A percentile compares a stretch with the other conserved stretches of the same genome.
Conservation (phyloP, 2,797 vertebrate genomes). For the Valencia hispanica region DNA sequence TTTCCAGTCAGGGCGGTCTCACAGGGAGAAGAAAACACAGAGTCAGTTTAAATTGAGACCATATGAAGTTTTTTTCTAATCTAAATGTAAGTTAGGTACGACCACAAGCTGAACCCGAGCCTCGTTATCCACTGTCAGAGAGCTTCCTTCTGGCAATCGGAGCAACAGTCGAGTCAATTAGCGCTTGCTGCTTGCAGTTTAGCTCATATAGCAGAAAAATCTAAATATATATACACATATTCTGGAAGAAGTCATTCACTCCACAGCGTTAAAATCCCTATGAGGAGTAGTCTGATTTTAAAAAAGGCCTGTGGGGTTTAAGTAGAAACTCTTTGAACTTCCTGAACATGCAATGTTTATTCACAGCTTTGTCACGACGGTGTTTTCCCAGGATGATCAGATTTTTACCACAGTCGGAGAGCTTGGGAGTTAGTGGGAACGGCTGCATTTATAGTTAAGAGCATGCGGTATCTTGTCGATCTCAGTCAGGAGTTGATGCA, state of each 20-base stretch:
- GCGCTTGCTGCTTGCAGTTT: constrained; percentile 50
- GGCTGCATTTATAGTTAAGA: not conserved
- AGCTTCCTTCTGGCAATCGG: constrained; percentile 26
- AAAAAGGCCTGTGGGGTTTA: constrained; percentile 46
- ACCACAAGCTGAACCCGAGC: constrained; percentile 34
- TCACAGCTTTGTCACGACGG: constrained; percentile 29
- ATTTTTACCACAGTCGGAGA: not conserved
- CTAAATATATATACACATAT: constrained; percentile 5
- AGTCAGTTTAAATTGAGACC: constrained; percentile 65
- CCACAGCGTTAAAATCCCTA: constrained; percentile 38
- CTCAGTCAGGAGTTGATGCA: constrained; percentile 6
- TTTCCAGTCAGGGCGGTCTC: constrained; percentile 58
- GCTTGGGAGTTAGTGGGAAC: not conserved
- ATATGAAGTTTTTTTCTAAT: constrained; percentile 63
- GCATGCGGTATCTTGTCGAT: not conserved
- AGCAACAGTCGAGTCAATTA: constrained; percentile 35
- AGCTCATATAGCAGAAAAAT: constrained; percentile 32
- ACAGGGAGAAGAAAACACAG: constrained; percentile 40
- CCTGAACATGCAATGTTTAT: constrained; percentile 36
- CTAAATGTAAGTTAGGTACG: constrained; percentile 54
- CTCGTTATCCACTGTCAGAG: constrained; percentile 37
- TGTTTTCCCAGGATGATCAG: not conserved
- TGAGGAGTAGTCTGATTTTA: constrained; percentile 27
- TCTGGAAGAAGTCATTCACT: constrained; percentile 41
- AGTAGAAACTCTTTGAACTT: constrained; percentile 34